Evolutionary conservation across 2,888 invertebrate species (phyloP), one percentile per base, ranked within the genome.

Genomic region (Cybosia mesomella): DNA sequence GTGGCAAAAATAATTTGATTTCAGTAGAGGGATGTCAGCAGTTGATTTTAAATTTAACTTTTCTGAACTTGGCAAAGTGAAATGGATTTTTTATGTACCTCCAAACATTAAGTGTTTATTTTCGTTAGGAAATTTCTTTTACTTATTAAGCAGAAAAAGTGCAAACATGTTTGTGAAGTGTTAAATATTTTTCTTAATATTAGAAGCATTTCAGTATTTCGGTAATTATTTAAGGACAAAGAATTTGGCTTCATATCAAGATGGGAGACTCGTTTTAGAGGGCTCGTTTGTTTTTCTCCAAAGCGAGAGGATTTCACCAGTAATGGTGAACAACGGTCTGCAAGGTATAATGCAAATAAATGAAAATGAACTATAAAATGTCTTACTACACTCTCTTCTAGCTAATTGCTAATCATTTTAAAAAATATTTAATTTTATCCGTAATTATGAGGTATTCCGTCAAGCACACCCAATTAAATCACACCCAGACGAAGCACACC

Each of bases 1-100:
- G 90, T 88, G 89, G 88, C 88, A 83, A 88, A 88, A 88, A 91
- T 92, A 92, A 93, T 92, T 92, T 91, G 90, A 92, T 92, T 92
- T 91, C 86, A 87, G 82, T 80, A 84, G 86, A 87, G 87, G 86
- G 85, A 89, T 88, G 89, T 88, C 80, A 89, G 83, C 87, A 88
- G 92, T 91, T 90, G 89, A 91, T 91, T 92, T 92, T 87, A 91
- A 91, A 90, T 90, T 91, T 88, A 90, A 89, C 89, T 89, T 90
- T 82, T 85, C 83, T 87, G 85, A 90, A 91, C 85, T 90, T 89
- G 80, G 83, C 68, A 86, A 88, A 88, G 85, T 88, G 86, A 83
- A 90, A 91, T 89, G 86, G 88, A 88, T 89, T 91, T 90, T 90
- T 90, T 89, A 89, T 91, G 87, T 89, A 88, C 89, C 80, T 82